Conservation (phyloP, 2,113 vertebrate genomes). For the Lycocorax pyrrhopterus region DNA sequence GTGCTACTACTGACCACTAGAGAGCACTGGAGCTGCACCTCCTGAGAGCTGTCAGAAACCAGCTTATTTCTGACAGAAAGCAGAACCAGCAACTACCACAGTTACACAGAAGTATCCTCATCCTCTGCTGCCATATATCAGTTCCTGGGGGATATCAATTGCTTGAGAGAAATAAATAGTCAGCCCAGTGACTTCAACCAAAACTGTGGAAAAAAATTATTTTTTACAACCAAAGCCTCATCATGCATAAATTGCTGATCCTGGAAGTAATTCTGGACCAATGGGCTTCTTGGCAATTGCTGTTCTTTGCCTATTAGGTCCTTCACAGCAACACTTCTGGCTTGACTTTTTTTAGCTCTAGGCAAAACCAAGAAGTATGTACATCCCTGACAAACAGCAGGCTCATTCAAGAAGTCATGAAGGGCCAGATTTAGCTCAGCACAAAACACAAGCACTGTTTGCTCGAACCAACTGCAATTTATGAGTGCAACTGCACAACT, state of each 20-base stretch:
- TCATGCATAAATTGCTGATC: background rate
- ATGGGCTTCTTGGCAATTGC: background rate
- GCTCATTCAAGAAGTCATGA: conserved; percentile 42
- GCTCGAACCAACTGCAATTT: background rate
- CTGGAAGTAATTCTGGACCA: background rate
- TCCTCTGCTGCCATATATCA: background rate
- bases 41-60: background rate
- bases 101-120: background rate
- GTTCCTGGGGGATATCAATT: background rate
- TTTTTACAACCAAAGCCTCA: background rate
- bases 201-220: background rate
- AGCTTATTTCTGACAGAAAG: background rate
- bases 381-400: conserved; percentile 18
- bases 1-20: background rate
- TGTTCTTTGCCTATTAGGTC: background rate
- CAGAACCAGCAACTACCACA: background rate
- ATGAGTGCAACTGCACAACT: background rate
- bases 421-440: conserved; percentile 31
- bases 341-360: conserved; percentile 22
- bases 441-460: conserved; percentile 3
- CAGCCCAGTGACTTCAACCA: background rate
- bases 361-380: conserved; percentile 44
- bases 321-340: background rate
- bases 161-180: background rate
- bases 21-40: conserved; percentile 6